Percentiles rank a stretch among this genome's conserved stretches.
Evolutionary conservation across 2,113 vertebrate species (phyloP).

Genomic region (Leptocoma aspasia): DNA sequence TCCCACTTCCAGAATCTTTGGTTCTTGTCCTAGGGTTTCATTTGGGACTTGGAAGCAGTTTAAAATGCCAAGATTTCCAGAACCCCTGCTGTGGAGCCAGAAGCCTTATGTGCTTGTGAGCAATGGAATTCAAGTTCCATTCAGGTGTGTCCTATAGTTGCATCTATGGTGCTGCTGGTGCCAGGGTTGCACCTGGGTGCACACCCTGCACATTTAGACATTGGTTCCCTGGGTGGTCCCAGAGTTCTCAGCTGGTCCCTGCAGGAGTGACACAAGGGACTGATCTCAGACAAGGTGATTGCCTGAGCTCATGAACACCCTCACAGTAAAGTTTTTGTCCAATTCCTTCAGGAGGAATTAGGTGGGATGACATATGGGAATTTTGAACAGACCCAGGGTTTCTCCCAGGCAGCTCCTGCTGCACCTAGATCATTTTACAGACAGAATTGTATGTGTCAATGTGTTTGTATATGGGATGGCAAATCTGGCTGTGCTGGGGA

Average conservation of each 20-base stretch:
- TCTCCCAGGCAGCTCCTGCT: background rate
- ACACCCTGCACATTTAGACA: background rate
- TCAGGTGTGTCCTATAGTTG: background rate
- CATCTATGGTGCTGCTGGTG: background rate
- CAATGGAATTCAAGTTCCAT: background rate
- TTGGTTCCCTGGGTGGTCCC: background rate
- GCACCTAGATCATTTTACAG: background rate
- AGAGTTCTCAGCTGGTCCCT: background rate
- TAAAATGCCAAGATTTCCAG: background rate
- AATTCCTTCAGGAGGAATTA: background rate
- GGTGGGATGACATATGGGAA: background rate
- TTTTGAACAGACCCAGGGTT: background rate
- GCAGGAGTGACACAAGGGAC: background rate
- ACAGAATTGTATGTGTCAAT: background rate
- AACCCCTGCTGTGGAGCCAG: background rate
- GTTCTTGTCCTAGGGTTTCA: background rate
- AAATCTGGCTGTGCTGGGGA: background rate
- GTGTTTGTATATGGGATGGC: background rate
- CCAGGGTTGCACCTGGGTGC: background rate
- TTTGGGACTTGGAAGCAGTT: background rate
- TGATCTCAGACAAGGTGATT: background rate
- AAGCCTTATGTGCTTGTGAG: background rate
- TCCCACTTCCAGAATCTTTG: background rate
- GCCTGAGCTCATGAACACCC: background rate
- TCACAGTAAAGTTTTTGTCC: background rate